phyloP scores from a whole-genome alignment of 2,797 vertebrate genomes.

The Lateolabrax maculatus region DNA sequence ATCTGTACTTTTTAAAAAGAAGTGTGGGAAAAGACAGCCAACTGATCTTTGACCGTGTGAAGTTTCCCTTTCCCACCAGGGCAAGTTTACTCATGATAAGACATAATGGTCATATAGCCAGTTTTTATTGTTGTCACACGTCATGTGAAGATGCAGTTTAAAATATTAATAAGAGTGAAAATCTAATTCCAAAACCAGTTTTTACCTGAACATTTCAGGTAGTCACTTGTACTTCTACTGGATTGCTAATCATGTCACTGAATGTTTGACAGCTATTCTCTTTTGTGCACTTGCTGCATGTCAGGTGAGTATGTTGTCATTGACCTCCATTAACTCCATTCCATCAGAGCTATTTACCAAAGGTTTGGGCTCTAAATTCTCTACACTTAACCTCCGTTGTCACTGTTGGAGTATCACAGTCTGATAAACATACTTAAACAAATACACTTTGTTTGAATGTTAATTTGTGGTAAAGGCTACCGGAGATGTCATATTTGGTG shows the following conservation, averaged over 20 bases:
- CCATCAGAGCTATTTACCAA: neutral
- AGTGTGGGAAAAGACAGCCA: conserved; percentile 44
- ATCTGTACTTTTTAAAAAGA: conserved; percentile 41
- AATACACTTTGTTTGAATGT: neutral
- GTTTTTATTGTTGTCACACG: neutral
- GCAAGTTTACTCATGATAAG: conserved; percentile 28
- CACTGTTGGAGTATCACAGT: neutral
- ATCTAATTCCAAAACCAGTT: neutral
- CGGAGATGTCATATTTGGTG: neutral
- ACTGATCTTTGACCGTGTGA: conserved; percentile 13
- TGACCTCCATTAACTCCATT: conserved; percentile 2
- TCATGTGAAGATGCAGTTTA: neutral
- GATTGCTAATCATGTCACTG: neutral
- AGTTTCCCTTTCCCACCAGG: conserved; percentile 14
- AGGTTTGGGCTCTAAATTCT: neutral
- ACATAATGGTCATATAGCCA: neutral
- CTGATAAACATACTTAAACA: neutral
- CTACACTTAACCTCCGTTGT: neutral
- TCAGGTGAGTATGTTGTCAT: neutral
- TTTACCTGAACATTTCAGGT: neutral
- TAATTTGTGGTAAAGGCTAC: neutral
- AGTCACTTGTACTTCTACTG: neutral
- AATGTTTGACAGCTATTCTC: neutral
- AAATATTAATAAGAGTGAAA: neutral
- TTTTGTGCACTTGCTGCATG: neutral